Conservation (phyloP, 2,888 invertebrate genomes). For the Autographa pulchrina region DNA sequence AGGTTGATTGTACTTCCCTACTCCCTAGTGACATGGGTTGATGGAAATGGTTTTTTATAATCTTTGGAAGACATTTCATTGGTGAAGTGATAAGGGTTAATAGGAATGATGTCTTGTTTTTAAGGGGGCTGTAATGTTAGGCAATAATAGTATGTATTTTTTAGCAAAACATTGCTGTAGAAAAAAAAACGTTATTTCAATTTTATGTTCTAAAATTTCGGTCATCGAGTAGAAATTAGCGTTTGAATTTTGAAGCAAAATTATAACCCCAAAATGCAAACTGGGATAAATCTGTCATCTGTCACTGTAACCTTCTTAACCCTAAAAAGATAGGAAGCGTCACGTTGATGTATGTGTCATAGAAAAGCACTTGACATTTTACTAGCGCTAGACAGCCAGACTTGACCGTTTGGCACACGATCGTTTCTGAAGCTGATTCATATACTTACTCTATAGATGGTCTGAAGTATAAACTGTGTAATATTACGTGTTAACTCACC, state of each 20-base stretch:
- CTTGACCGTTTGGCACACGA: conserved; percentile 41
- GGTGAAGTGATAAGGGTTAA: background rate
- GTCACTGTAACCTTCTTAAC: background rate
- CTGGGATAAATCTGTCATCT: background rate
- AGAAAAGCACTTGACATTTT: conserved; percentile 33
- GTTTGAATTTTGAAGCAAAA: too few relatives aligned
- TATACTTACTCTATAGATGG: conserved; percentile 15
- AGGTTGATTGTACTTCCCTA: background rate
- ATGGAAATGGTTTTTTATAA: conserved; percentile 15
- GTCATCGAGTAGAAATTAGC: too few relatives aligned
- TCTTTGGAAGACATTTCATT: conserved; percentile 13
- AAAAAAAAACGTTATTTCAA: too few relatives aligned
- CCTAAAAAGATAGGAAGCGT: conserved; percentile 3
- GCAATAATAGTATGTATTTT: background rate
- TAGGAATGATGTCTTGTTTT: background rate
- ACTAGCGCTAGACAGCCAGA: conserved; percentile 34
- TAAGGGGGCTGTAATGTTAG: background rate
- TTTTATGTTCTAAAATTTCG: too few relatives aligned
- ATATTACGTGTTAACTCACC: too few relatives aligned
- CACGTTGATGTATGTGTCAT: background rate
- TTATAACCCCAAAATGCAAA: background rate
- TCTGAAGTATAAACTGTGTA: background rate
- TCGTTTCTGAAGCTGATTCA: conserved; percentile 43
- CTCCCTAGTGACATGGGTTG: conserved; percentile 24
- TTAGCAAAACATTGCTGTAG: too few relatives aligned